Conservation (phyloP, 2,888 invertebrate species). For the Drosophila setosimentum region DNA sequence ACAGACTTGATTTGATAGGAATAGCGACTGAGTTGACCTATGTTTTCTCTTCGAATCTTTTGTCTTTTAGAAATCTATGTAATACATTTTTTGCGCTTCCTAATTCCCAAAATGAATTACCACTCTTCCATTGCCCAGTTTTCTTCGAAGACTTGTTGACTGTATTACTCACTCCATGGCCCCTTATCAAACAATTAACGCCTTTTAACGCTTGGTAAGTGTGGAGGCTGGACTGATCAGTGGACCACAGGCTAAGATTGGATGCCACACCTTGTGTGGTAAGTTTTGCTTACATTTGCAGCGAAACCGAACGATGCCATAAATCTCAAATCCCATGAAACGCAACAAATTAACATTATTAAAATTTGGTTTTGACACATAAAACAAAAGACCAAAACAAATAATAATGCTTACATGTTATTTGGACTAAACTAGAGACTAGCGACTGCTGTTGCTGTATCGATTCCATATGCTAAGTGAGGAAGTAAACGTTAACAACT, state of each 20-base stretch:
- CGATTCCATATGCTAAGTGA: constrained; percentile 67
- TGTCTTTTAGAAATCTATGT: neutral
- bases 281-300: constrained; percentile 60
- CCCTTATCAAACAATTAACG: constrained; percentile 65
- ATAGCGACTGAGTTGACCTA: neutral
- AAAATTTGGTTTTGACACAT: constrained; percentile 77
- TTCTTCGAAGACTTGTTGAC: constrained; percentile 13
- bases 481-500: constrained; percentile 60
- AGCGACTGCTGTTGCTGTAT: constrained; percentile 5
- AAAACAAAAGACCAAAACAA: constrained; percentile 70
- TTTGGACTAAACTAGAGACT: constrained; percentile 70
- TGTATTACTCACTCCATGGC: constrained; percentile 24
- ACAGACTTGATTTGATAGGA: neutral
- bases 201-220: constrained; percentile 61
- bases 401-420: constrained; percentile 69
- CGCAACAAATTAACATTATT: constrained; percentile 77
- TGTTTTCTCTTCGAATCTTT: neutral
- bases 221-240: constrained; percentile 18
- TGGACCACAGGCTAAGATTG: constrained; percentile 53
- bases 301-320: constrained; percentile 52
- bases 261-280: constrained; percentile 52
- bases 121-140: constrained; percentile 6
- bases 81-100: neutral
- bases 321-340: constrained; percentile 78
- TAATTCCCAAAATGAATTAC: neutral